phyloP scores from a whole-genome alignment of 2,113 vertebrate genomes.

The Poecilia latipinna region DNA sequence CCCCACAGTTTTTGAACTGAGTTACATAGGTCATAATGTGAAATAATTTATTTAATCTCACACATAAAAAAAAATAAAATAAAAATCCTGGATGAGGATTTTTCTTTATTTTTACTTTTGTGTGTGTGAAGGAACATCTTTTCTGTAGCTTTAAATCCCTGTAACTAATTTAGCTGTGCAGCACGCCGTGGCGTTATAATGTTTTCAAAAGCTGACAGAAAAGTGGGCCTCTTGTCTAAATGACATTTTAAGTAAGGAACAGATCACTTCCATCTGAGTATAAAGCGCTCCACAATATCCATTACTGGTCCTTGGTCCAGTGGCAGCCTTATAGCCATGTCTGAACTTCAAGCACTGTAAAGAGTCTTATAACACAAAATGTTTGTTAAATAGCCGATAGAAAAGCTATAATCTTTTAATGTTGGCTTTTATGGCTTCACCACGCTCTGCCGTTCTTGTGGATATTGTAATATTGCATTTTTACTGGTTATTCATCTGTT shows the following conservation, averaged over 20 bases:
- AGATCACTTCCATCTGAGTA: constrained; percentile 41
- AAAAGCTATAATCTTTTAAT: constrained; percentile 98
- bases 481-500: constrained; percentile 99
- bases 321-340: constrained; percentile 76
- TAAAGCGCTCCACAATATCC: constrained; percentile 70
- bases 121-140: constrained; percentile 1
- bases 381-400: constrained; percentile 99
- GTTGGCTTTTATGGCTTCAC: constrained; percentile 97
- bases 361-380: constrained; percentile 92
- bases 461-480: constrained; percentile 99
- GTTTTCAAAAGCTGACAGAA: constrained; percentile 14
- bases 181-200: constrained; percentile 10
- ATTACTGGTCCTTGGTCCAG: constrained; percentile 77
- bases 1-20: background rate
- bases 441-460: constrained; percentile 98
- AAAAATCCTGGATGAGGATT: background rate
- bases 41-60: background rate
- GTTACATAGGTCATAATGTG: background rate
- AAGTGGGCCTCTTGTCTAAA: constrained; percentile 27
- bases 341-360: constrained; percentile 77
- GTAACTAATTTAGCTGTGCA: constrained; percentile 10
- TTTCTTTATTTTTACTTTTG: background rate
- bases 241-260: constrained; percentile 39
- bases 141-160: constrained; percentile 11
- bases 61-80: background rate